Evolutionary conservation across 2,888 invertebrate genomes (phyloP), one percentile per base, ranked within the genome.

Genomic region (Busseola fusca): DNA sequence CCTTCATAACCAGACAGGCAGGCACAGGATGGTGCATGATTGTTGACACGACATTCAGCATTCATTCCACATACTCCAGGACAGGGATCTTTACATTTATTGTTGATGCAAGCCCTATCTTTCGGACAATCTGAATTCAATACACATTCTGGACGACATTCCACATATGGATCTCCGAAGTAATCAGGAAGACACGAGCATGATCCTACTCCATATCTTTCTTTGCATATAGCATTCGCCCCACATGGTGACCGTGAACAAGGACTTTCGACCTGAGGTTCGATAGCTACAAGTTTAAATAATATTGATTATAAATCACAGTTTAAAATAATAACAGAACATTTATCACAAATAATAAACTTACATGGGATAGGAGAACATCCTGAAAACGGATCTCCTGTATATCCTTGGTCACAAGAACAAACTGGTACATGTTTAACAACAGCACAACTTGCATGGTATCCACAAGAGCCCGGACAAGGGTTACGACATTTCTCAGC

Each of bases 141-240:
- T n/a, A 98, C 97, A 91, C 98, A 98, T 96, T 98, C 98, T 40
- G 98, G 98, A 89, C 98, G 96, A 91, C 98, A 98, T 88, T 98
- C 97, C 58, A 97, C 95, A 87, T 98, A 98, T 3, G 98, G 98
- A 94, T 98, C 98, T 66, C 98, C 98, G 87, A 97, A 97, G 91
- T 98, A 98, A 87, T 98, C 98, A 72, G 97, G 96, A 80, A 98
- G 94, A 93, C 98, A 98, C 78, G 97, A 96, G 91, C 98, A 98
- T 77, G 98, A 98, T 62, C 98, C 98, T 71, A 97, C 97, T 84
- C 97, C 97, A 88, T 97, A 97, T 87, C 97, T 96, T 93, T 98
- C 98, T 92, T 97, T 97, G 93, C 98, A 98, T 83, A 98, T 93
- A 65, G 98, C 98, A 91, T 98, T 98, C 48, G 97, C 96, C 73